These are phyloP conservation scores for Gambusia affinis DNA, from an alignment of 2,113 vertebrate genomes.

Conservation along the genomic window DNA sequence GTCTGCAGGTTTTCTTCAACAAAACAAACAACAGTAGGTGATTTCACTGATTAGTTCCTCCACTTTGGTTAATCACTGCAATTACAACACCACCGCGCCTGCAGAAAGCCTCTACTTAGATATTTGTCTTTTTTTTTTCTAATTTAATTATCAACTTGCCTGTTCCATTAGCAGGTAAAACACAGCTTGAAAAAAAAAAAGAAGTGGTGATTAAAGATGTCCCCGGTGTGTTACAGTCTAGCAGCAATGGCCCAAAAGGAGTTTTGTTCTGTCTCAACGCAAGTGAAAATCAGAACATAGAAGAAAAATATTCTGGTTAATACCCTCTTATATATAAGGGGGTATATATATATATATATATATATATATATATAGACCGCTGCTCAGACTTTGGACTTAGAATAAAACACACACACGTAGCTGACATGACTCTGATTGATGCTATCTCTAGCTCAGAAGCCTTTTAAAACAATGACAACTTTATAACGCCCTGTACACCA, in stretches of 20 bases:
- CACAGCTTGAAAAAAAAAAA: background rate
- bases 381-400: no score
- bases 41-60: slow-evolving; percentile 48
- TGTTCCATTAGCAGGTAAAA: slow-evolving; percentile 27
- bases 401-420: no score
- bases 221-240: background rate
- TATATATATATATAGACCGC: no score
- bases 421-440: no score
- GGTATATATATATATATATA: no score
- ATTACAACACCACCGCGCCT: slow-evolving; percentile 35
- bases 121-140: slow-evolving; percentile 8
- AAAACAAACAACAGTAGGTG: slow-evolving; percentile 41
- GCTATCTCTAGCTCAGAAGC: no score
- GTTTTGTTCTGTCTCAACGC: background rate
- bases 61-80: slow-evolving; percentile 47
- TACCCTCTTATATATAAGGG: no score
- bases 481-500: no score
- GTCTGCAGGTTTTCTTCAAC: slow-evolving; percentile 6
- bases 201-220: slow-evolving; percentile 24
- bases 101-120: slow-evolving; percentile 25
- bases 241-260: slow-evolving; percentile 11
- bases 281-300: background rate
- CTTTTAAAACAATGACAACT: no score
- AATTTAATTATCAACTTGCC: slow-evolving; percentile 31
- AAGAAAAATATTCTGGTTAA: no score